phyloP scores from a whole-genome alignment of 2,888 invertebrate genomes.

The Agrilus biguttatus region DNA sequence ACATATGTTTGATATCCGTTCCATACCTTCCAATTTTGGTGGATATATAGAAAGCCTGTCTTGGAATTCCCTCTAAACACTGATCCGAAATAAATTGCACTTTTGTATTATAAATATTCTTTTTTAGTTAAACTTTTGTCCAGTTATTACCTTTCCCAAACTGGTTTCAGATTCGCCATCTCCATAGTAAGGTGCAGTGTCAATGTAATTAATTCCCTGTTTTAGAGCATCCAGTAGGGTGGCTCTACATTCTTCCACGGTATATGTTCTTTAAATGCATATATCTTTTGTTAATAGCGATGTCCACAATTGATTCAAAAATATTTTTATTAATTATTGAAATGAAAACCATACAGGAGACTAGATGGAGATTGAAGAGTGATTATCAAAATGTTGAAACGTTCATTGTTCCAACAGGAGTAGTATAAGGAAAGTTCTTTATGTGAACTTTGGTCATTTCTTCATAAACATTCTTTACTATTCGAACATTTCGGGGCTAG shows the following conservation, averaged over 20 bases:
- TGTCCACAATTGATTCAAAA: not conserved
- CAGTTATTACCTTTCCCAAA: slow-evolving; percentile 52
- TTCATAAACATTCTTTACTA: no score
- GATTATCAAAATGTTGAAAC: no score
- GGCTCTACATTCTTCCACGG: slow-evolving; percentile 50
- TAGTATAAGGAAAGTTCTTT: no score
- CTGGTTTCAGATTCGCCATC: slow-evolving; percentile 71
- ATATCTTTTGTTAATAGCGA: not conserved
- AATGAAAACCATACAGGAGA: no score
- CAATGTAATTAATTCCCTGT: slow-evolving; percentile 79
- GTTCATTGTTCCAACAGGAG: no score
- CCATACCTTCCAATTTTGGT: slow-evolving; percentile 87
- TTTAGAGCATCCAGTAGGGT: slow-evolving; percentile 58
- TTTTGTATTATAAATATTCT: no score
- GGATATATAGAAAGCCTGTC: slow-evolving; percentile 74
- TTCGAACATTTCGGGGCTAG: no score
- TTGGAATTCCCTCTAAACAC: slow-evolving; percentile 44
- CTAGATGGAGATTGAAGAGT: no score
- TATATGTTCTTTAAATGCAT: slow-evolving; percentile 36
- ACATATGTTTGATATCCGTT: slow-evolving; percentile 53
- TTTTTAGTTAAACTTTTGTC: not conserved
- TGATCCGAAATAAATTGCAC: slow-evolving; percentile 1
- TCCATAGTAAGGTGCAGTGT: slow-evolving; percentile 89
- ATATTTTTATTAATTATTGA: no score
- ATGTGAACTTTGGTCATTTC: no score